A percentile compares a stretch with the other conserved stretches of the same genome.
These are phyloP conservation scores for Cephus runcator DNA, from an alignment of 2,888 invertebrate genomes.

Conservation along the genomic window DNA sequence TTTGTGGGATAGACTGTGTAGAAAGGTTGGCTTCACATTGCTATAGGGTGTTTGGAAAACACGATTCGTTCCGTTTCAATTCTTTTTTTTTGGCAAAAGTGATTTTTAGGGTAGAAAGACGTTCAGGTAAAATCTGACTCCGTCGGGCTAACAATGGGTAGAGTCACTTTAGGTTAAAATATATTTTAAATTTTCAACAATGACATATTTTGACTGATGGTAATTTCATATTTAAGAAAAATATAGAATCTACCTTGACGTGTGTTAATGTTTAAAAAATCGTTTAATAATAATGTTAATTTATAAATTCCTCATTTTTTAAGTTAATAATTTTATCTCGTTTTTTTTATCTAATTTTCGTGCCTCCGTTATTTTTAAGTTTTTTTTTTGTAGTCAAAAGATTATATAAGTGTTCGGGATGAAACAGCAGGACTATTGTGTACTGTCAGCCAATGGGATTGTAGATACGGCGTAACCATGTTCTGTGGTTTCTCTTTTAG, in stretches of 20 bases:
- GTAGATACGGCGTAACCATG: background rate
- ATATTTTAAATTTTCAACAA: background rate
- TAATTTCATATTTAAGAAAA: background rate
- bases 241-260: background rate
- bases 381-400: background rate
- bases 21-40: slow-evolving; percentile 8
- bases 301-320: background rate
- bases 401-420: background rate
- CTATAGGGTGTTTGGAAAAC: slow-evolving; percentile 39
- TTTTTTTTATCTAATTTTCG: background rate
- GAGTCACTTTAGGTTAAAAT: background rate
- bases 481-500: background rate
- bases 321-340: background rate
- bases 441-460: background rate
- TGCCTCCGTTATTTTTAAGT: background rate
- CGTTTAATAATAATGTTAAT: background rate
- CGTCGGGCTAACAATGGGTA: background rate
- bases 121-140: background rate
- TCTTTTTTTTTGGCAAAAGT: background rate
- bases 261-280: background rate
- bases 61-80: slow-evolving; percentile 42
- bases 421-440: slow-evolving; percentile 1
- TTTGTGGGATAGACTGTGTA: slow-evolving; percentile 22
- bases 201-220: background rate
- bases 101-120: background rate